Evolutionary conservation across 2,888 invertebrate species (phyloP), one percentile per base, ranked within the genome.

Genomic region (Trimorus sp.): DNA sequence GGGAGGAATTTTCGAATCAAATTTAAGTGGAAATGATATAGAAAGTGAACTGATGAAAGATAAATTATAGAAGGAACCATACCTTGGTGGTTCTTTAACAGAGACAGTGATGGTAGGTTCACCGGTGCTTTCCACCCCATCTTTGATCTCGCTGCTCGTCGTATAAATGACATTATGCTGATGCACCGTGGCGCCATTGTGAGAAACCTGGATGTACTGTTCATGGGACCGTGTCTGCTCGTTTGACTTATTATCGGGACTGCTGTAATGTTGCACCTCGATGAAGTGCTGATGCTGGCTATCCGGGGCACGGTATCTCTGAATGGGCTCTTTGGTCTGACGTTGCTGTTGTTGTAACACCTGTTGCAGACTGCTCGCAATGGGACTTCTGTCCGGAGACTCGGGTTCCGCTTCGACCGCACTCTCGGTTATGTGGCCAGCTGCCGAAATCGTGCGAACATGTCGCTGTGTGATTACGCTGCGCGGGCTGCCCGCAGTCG

Each of bases 371-470:
- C 73, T 71, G 6, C 62, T 73, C 40, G 82, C 16, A 42, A 83
- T 79, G n/a, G 90, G 84, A 51, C 83, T 84, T 8, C 89, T 82
- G 12, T 86, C 87, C 4, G 90, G 88, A 2, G 90, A 90, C 15
- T 84, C 88, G 0, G 89, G 83, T 11, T 89, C 89, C 1, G 79
- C 76, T n/a, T 91, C 90, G 14, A 85, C 83, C 7, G 89, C 82
- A 0, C 88, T 87, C 68, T 92, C 91, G 0, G 91, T 94, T 79
- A 94, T 94, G 88, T 94, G 94, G 2, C 94, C 94, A 54, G 94
- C 93, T 9, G 94, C 92, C 26, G 94, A 94, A 86, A 94, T 94
- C 40, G 94, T 94, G 62, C 94, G 92, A 62, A 94, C 92, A 80
- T 93, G 92, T 70, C 94, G 93, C 9, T 94, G 92, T 11, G 94